phyloP scores from a whole-genome alignment of 2,888 invertebrate genomes.

The Leptinotarsa haldemani region DNA sequence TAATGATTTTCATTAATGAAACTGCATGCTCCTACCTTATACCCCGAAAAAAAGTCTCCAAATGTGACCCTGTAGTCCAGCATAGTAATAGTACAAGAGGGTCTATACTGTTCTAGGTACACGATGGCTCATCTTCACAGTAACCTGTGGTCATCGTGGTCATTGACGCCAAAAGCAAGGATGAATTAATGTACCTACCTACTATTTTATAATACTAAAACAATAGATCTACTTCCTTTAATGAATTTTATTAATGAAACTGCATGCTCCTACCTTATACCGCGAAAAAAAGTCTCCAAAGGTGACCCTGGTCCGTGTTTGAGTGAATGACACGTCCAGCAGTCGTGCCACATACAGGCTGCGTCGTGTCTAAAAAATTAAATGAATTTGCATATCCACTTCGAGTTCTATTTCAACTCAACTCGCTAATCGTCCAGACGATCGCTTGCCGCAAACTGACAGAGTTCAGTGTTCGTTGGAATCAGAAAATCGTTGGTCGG shows the following conservation, averaged over 20 bases:
- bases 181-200: neutral
- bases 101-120: no score
- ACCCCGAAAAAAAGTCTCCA: slow-evolving; percentile 4
- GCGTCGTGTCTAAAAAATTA: slow-evolving; percentile 44
- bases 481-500: slow-evolving; percentile 40
- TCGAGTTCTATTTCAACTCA: slow-evolving; percentile 54
- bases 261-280: slow-evolving; percentile 1
- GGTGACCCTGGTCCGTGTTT: slow-evolving; percentile 42
- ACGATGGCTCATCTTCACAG: no score
- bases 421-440: slow-evolving; percentile 42
- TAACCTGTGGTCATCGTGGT: neutral
- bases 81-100: no score
- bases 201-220: neutral
- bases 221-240: neutral
- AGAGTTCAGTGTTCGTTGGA: slow-evolving; percentile 40
- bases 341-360: slow-evolving; percentile 30
- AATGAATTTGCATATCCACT: slow-evolving; percentile 52
- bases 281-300: slow-evolving; percentile 15
- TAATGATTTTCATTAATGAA: slow-evolving; percentile 1
- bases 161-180: neutral
- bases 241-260: slow-evolving; percentile 6
- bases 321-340: slow-evolving; percentile 42
- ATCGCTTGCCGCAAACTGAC: slow-evolving; percentile 37
- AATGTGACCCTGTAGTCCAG: slow-evolving; percentile 36
- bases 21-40: slow-evolving; percentile 3